These are phyloP conservation scores for Pyrrhosoma nymphula DNA, from an alignment of 2,888 invertebrate species.

Conservation along the genomic window DNA sequence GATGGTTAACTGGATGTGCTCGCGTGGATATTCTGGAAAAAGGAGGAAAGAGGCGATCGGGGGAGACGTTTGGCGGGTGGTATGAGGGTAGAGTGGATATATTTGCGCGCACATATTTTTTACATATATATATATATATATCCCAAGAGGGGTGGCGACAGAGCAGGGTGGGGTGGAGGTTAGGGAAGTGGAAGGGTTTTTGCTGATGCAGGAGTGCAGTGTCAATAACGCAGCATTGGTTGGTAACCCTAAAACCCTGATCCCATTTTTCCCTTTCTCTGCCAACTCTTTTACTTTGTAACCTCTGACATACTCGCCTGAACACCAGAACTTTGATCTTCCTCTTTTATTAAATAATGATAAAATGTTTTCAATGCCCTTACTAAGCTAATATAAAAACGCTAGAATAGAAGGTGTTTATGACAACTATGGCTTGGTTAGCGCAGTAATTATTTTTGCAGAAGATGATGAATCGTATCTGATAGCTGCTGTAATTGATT, in stretches of 20 bases:
- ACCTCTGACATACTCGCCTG: neutral
- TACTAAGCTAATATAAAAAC: too few species aligned
- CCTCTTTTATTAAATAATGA: neutral
- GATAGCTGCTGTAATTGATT: too few species aligned
- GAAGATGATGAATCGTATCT: too few species aligned
- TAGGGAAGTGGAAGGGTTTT: neutral
- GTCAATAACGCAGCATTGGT: slow-evolving; percentile 41
- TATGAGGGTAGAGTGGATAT: neutral
- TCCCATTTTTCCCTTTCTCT: neutral
- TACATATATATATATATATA: too few species aligned
- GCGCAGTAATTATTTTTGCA: too few species aligned
- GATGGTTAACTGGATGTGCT: neutral
- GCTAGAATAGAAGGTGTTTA: too few species aligned
- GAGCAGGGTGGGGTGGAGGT: neutral
- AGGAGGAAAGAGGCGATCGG: neutral
- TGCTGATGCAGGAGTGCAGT: slow-evolving; percentile 53
- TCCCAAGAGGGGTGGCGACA: neutral
- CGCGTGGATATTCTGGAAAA: neutral
- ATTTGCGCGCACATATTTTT: too few species aligned
- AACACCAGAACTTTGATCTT: neutral
- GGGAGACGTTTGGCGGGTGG: neutral
- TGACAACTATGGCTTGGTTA: too few species aligned
- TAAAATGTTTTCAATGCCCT: too few species aligned
- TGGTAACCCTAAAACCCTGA: neutral
- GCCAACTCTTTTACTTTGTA: neutral